Conservation (phyloP, 2,797 vertebrate genomes). For the Gallirallus australis region DNA sequence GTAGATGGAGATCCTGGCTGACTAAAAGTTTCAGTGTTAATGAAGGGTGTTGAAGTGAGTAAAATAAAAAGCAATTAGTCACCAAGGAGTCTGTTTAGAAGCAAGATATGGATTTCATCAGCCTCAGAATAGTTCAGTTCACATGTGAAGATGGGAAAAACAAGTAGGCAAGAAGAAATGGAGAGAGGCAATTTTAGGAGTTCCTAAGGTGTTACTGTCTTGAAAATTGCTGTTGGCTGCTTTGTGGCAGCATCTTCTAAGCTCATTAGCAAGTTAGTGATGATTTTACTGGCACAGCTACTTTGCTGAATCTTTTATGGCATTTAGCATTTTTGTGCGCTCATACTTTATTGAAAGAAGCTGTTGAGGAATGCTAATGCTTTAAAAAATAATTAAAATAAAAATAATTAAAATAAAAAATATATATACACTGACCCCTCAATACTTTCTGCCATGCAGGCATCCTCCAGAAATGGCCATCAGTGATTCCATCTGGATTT, state of each 20-base stretch:
- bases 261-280: conserved; percentile 31
- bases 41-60: not conserved
- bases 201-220: not conserved
- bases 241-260: not conserved
- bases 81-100: not conserved
- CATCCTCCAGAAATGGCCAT: conserved; percentile 18
- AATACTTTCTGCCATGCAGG: not conserved
- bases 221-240: conserved; percentile 13
- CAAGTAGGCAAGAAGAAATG: not conserved
- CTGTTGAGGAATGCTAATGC: not conserved
- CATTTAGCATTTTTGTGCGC: not conserved
- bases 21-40: not conserved
- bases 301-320: not conserved
- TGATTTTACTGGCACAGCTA: conserved; percentile 7
- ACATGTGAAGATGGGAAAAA: not conserved
- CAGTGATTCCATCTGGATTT: conserved; percentile 47
- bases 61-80: conserved; percentile 10
- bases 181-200: not conserved
- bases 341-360: not conserved
- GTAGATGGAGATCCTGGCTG: not conserved
- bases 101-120: not conserved
- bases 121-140: conserved; percentile 5
- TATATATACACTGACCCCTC: not conserved
- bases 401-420: not conserved
- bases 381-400: not conserved